Base-by-base conservation (phyloP, 2,888 invertebrate genomes). In the Ochropleura leucogaster region DNA sequence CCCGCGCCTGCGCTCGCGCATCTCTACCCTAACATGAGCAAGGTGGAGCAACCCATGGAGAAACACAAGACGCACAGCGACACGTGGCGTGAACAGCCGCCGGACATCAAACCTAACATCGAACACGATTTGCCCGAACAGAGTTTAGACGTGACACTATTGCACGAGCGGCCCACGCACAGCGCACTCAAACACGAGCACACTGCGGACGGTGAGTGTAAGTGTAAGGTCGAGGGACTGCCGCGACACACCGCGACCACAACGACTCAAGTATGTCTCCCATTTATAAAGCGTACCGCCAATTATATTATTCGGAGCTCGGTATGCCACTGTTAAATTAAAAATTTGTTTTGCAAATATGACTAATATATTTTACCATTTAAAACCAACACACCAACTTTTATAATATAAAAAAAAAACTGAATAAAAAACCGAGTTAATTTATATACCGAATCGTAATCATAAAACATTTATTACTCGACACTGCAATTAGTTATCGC, bases 251-350 rank as follows among this genome's bases (percentile, higher is more conserved):
- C 16, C 40, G 20, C 16, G 46, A 16, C 16, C 30, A 60, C 16
- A 16, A 7, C 53, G 53, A 42, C 16, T 53, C 79, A 60, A 47
- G 49, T 79, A 79, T 0, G 79, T 69, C 4, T 30, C 30, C 12
- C 3, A 0, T 51, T 46, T 40, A 20, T 7, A 30, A 10, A 40
- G 4, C 14, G 6, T 16, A 7, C 46, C 14, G 14, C 3, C 6
- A 8, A 18, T 18, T 18, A 68, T 68, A 47, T 68, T 10, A 8
- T 5, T 46, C 40, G 1, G 1, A 30, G 30, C 30, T 30, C 30
- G 30, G 30, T 30, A 30, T 30, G 30, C 30, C 30, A 30, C 30
- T 30, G 30, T 30, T 30, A 30, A 30, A 30, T 2, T 30, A 30
- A 30, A 30, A 30, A 30, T 30, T 30, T 30, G 30, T 30, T 30